Evolutionary conservation across 92 coral and sea anemone genomes (phyloP).

Genomic region (Zoanthus sociatus): DNA sequence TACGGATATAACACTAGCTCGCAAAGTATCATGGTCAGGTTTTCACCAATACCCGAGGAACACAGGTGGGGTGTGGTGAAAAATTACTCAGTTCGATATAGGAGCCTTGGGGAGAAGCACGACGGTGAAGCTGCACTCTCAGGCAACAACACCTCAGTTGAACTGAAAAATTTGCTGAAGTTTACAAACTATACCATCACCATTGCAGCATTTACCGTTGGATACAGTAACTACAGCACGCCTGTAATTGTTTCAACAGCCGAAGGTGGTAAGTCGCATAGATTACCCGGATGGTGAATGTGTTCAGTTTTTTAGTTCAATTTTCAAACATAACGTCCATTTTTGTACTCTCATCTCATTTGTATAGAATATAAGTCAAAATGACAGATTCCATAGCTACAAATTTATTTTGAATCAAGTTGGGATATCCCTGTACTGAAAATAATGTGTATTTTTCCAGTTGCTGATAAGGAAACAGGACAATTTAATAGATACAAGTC

Average conservation of each 20-base stretch:
- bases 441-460: no score
- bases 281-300: neutral
- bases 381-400: no score
- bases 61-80: constrained; percentile 22
- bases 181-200: constrained; percentile 28
- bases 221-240: constrained; percentile 7
- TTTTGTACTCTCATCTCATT: no score
- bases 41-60: constrained; percentile 15
- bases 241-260: constrained; percentile 25
- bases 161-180: constrained; percentile 5
- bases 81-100: neutral
- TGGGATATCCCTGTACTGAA: no score
- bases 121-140: neutral
- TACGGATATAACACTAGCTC: constrained; percentile 31
- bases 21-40: constrained; percentile 35
- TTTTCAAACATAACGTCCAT: no score
- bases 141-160: neutral
- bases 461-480: no score
- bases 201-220: constrained; percentile 12
- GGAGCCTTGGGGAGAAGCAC: neutral
- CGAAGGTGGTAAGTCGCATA: constrained; percentile 20
- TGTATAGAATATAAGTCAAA: no score
- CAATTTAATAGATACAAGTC: no score
- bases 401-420: no score
- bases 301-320: no score